phyloP scores from a whole-genome alignment of 2,113 vertebrate genomes.

The Dicrurus megarhynchus region DNA sequence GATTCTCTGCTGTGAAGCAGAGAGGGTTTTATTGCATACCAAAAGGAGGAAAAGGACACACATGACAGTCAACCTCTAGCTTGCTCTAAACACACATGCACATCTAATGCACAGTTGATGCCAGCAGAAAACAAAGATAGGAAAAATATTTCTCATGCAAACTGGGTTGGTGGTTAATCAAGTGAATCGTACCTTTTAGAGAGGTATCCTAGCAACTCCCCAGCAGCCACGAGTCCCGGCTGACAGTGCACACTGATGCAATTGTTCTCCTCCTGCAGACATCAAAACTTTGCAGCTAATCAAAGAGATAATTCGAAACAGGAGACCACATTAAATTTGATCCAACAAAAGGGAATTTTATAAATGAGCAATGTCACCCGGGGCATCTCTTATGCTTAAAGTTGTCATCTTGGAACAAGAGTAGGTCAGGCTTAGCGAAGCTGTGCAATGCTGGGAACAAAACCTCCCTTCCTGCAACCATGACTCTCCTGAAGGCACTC shows the following conservation, averaged over 20 bases:
- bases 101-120: neutral
- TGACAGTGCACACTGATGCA: slow-evolving; percentile 49
- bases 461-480: neutral
- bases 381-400: neutral
- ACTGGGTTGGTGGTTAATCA: slow-evolving; percentile 63
- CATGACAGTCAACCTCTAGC: neutral
- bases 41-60: neutral
- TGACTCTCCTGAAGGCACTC: neutral
- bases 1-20: neutral
- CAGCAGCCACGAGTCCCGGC: slow-evolving; percentile 52
- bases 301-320: slow-evolving; percentile 62
- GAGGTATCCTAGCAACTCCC: slow-evolving; percentile 74
- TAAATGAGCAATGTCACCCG: neutral
- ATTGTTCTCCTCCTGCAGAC: slow-evolving; percentile 65
- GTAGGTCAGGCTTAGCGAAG: neutral
- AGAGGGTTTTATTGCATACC: neutral
- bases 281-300: slow-evolving; percentile 70
- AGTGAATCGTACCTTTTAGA: slow-evolving; percentile 66
- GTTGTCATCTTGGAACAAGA: neutral
- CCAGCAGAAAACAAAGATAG: slow-evolving; percentile 39
- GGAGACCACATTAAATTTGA: slow-evolving; percentile 39
- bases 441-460: neutral
- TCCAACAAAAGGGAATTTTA: slow-evolving; percentile 42
- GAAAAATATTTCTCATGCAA: slow-evolving; percentile 58
- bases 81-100: slow-evolving; percentile 45